Evolutionary conservation across 2,888 invertebrate species (phyloP).

Genomic region (Caradrina clavipalpis): DNA sequence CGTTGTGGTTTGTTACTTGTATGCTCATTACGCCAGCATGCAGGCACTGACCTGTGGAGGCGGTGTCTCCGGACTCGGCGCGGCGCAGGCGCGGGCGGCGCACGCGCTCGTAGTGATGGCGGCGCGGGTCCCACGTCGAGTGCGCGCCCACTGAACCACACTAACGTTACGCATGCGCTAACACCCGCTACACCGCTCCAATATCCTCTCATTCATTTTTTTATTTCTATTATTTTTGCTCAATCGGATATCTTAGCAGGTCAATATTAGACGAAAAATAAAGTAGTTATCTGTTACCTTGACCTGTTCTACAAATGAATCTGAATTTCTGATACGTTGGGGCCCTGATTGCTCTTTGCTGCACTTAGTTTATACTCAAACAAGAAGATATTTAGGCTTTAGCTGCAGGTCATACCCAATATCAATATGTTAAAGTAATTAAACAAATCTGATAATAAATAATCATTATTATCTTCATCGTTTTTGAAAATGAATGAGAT

Average conservation of each 20-base stretch:
- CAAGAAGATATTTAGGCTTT: background rate
- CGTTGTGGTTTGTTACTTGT: conserved; percentile 15
- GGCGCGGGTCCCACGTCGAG: conserved; percentile 97
- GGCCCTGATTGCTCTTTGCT: background rate
- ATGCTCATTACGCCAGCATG: conserved; percentile 27
- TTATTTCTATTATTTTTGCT: background rate
- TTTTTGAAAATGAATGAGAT: conserved; percentile 60
- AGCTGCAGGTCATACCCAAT: background rate
- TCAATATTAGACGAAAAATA: background rate
- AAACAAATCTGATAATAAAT: background rate
- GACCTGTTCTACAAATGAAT: background rate
- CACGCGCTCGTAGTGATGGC: conserved; percentile 97
- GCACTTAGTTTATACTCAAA: background rate
- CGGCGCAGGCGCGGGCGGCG: conserved; percentile 93
- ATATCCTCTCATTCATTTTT: conserved; percentile 65
- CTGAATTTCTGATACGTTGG: background rate
- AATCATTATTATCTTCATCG: background rate
- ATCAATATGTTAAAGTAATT: background rate
- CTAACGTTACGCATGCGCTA: conserved; percentile 92
- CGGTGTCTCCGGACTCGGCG: conserved; percentile 92
- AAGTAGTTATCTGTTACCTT: background rate
- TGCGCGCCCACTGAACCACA: conserved; percentile 89
- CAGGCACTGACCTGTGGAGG: conserved; percentile 89
- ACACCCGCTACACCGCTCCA: conserved; percentile 53
- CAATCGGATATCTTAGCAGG: background rate